Evolutionary conservation across 37 sponge, comb jelly and placozoan species (phyloP), one percentile per base, ranked within the genome.

Genomic region (Mnemiopsis leidyi): DNA sequence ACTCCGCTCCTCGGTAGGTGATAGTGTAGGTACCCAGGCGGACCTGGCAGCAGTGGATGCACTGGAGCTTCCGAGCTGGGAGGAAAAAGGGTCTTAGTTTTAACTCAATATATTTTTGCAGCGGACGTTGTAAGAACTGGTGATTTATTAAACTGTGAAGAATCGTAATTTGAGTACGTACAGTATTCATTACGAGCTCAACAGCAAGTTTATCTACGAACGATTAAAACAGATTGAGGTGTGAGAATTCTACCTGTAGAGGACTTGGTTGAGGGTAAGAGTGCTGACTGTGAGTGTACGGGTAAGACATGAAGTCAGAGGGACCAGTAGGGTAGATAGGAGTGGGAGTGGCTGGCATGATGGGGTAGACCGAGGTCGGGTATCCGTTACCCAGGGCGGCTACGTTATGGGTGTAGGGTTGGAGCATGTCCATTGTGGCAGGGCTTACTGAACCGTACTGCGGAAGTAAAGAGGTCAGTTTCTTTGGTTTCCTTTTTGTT

Each of bases 321-420:
- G 73, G 73, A 5, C 73, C 73, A 77, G 79, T 34, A 32, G 79
- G 79, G 79, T 77, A 77, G 33, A 77, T 77, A 20, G 79, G 79
- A 3, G 79, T 77, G 79, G 79, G 79, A 20, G 79, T 32, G 35
- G 79, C 32, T 18, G 79, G 79, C 36, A 77, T 31, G 32, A 77
- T 32, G 35, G 79, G 61, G 61, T 48, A 48, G 61, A 48, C 61
- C 5, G 61, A 77, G 34, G 79, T 28, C 79, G 26, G 79, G 79
- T 77, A 85, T 34, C 82, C 7, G 61, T 48, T 48, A 48, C 61
- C 13, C 13, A 48, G 13, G 61, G 61, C 61, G 21, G 75, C 5
- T 13, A 71, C 30, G 20, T 71, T 71, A 5, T n/a, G 75, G 75
- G 75, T 71, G 61, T 48, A 48, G 61, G 61, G 61, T 48, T 48